Conservation (phyloP, 1,140 invertebrate species). For the Drosophila virilis region DNA sequence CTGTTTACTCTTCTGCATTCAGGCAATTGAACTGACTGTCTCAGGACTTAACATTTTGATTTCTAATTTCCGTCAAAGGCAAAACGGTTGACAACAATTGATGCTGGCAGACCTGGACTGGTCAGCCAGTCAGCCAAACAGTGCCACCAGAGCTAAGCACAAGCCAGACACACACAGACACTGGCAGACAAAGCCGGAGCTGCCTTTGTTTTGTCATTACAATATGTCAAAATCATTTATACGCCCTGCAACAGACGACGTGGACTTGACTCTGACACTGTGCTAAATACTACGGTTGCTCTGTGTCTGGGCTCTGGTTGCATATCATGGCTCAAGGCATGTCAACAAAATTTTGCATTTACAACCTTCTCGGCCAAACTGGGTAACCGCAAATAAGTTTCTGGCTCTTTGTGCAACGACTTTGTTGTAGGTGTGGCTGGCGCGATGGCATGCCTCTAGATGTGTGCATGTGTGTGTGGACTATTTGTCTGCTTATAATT, state of each 20-base stretch:
- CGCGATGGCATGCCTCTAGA: slow-evolving; percentile 1
- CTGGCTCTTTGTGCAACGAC: slow-evolving; percentile 51
- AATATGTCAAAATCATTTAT: slow-evolving; percentile 63
- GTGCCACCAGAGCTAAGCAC: slow-evolving; percentile 1
- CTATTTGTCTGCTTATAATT: slow-evolving; percentile 66
- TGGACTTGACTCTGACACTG: neutral
- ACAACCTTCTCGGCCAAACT: slow-evolving; percentile 39
- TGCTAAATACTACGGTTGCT: slow-evolving; percentile 9
- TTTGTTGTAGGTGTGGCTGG: slow-evolving; percentile 44
- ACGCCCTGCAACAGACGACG: slow-evolving; percentile 24
- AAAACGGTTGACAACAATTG: slow-evolving; percentile 44
- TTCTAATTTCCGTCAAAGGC: slow-evolving; percentile 52
- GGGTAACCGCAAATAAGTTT: slow-evolving; percentile 71
- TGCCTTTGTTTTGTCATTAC: slow-evolving; percentile 62
- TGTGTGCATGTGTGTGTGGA: slow-evolving; percentile 12
- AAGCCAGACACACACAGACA: slow-evolving; percentile 8
- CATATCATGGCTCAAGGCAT: slow-evolving; percentile 57
- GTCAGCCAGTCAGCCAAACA: slow-evolving; percentile 25
- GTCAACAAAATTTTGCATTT: slow-evolving; percentile 59
- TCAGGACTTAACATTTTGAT: slow-evolving; percentile 49
- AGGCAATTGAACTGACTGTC: slow-evolving; percentile 31
- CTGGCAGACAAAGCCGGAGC: slow-evolving; percentile 3
- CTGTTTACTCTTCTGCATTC: neutral
- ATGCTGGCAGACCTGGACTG: slow-evolving; percentile 40
- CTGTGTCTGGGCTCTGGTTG: slow-evolving; percentile 22